Evolutionary conservation across 2,797 vertebrate genomes (phyloP), one percentile per base, ranked within the genome.

Genomic region (Alectoris magna): DNA sequence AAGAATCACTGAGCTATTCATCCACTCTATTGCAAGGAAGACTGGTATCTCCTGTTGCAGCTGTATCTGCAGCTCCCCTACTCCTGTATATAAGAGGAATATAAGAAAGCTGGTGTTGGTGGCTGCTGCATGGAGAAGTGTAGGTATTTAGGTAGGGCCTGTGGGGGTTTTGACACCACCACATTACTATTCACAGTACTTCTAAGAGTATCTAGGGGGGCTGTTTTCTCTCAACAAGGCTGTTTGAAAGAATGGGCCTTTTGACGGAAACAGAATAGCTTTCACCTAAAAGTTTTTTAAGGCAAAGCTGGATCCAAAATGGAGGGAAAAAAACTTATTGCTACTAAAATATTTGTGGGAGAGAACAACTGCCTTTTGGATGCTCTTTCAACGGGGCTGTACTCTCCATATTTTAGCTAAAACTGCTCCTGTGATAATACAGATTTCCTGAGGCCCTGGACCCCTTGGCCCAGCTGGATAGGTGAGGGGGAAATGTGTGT

Each of bases 401-500:
- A 46, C 3, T 22, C 19, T 44, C 29, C 31, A 14, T 58, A 14
- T 49, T 85, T 55, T 49, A n/a, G 4, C 68, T 68, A 27, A 67
- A 83, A 66, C 29, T 78, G 9, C 34, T 90, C 38, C 18, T 72
- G 21, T 49, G 51, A 8, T 22, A 62, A 60, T 10, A 3, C 4
- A 64, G 0, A 27, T 55, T 82, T 63, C 63, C 69, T 51, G 48
- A 71, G 36, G 18, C 39, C 4, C 12, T n/a, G 29, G 14, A 53
- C 6, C 14, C 12, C 6, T 67, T 13, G 44, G 13, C 14, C 41
- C 41, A 71, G 49, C 5, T 44, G 18, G 22, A 48, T 26, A 12
- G 9, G 8, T 17, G 24, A 68, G 38, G 12, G 2, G 23, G 31
- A 39, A 23, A 75, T 63, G 29, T 13, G 4, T 0, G 0, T 14